Evolutionary conservation across 2,113 vertebrate species (phyloP).

Genomic region (Vidua macroura): DNA sequence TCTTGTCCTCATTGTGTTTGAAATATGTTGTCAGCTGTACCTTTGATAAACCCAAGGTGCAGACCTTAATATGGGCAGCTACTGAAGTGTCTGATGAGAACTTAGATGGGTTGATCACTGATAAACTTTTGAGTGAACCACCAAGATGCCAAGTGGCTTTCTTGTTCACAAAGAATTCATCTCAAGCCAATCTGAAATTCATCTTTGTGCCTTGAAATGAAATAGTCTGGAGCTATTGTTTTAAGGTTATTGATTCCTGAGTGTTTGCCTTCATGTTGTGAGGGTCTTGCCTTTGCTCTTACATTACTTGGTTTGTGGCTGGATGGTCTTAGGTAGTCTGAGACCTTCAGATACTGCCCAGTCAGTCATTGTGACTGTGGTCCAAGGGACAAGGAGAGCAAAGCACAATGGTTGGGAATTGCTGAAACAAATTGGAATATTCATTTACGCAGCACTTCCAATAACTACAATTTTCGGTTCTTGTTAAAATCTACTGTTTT

Average conservation of each 20-base stretch:
- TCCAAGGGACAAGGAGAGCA: not conserved
- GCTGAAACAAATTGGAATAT: not conserved
- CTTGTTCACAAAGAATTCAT: not conserved
- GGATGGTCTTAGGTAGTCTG: not conserved
- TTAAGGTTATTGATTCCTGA: not conserved
- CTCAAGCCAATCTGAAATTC: not conserved
- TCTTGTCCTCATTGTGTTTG: fast-evolving
- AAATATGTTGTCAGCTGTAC: fast-evolving
- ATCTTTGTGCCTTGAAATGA: not conserved
- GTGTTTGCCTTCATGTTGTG: not conserved
- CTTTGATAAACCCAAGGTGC: not conserved
- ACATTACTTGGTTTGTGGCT: not conserved
- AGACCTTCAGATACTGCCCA: not conserved
- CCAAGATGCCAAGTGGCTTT: not conserved
- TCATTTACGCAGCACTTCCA: not conserved
- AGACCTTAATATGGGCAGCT: not conserved
- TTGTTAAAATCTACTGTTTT: not conserved
- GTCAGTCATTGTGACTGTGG: not conserved
- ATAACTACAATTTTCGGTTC: not conserved
- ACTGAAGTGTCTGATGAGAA: not conserved
- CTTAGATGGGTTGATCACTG: not conserved
- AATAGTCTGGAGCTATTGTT: not conserved
- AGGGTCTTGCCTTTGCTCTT: not conserved
- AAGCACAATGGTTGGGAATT: not conserved
- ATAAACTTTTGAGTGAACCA: not conserved